A percentile compares a stretch with the other conserved stretches of the same genome.
These are phyloP conservation scores for Oceanodroma leucorhoa DNA, from an alignment of 2,797 vertebrate species.

Conservation along the genomic window DNA sequence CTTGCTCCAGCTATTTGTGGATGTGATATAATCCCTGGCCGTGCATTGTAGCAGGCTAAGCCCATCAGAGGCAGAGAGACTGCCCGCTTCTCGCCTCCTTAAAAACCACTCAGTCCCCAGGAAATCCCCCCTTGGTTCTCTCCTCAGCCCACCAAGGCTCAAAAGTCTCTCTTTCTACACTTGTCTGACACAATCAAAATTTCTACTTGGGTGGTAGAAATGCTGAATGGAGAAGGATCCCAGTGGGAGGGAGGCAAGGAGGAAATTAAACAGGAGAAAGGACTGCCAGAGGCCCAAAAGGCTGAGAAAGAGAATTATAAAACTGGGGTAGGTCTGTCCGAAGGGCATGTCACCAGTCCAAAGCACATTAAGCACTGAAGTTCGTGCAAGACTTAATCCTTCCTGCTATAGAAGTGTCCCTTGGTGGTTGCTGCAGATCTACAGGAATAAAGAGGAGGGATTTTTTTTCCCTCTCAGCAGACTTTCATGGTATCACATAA, in stretches of 20 bases:
- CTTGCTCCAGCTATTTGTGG: not conserved
- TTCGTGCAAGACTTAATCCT: constrained; percentile 59
- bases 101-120: not conserved
- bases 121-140: not conserved
- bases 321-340: constrained; percentile 58
- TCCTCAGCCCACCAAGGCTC: not conserved
- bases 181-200: constrained; percentile 57
- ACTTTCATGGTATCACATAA: constrained; percentile 53
- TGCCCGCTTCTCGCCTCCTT: not conserved
- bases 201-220: constrained; percentile 62
- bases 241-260: constrained; percentile 50
- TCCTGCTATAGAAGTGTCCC: constrained; percentile 36
- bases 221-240: constrained; percentile 51
- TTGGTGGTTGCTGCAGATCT: constrained; percentile 34
- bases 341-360: constrained; percentile 66
- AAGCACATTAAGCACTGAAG: constrained; percentile 56
- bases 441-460: constrained; percentile 18
- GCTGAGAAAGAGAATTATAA: constrained; percentile 56
- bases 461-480: constrained; percentile 5
- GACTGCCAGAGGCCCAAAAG: constrained; percentile 41
- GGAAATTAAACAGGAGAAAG: constrained; percentile 61
- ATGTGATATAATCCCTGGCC: not conserved
- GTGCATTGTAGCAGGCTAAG: not conserved
- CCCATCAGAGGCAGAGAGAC: not conserved
- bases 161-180: not conserved